Percentiles rank a stretch among this genome's conserved stretches.
Evolutionary conservation across 1,140 invertebrate species (phyloP).

Genomic region (Mesaphorura yosii): DNA sequence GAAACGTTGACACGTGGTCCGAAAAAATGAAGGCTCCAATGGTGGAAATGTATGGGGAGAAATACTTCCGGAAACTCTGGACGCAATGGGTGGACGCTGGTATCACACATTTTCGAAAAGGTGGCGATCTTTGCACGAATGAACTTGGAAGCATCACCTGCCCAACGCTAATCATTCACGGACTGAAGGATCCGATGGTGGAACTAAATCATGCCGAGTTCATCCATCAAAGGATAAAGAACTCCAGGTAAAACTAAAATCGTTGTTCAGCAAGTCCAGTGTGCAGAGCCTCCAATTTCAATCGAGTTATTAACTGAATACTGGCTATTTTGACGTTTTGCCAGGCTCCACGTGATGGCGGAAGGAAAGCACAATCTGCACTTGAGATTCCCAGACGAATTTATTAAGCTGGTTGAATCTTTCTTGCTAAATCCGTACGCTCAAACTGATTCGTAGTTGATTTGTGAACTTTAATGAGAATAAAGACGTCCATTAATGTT

Average conservation of each 20-base stretch:
- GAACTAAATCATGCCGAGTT: slow-evolving; percentile 55
- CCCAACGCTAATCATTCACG: slow-evolving; percentile 68
- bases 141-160: slow-evolving; percentile 51
- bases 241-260: slow-evolving; percentile 44
- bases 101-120: slow-evolving; percentile 42
- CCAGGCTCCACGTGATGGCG: slow-evolving; percentile 53
- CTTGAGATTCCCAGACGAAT: slow-evolving; percentile 61
- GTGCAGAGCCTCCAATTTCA: no score
- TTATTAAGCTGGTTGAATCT: slow-evolving; percentile 59
- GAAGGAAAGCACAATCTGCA: slow-evolving; percentile 79
- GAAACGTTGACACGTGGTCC: slow-evolving; percentile 67
- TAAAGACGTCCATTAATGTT: not conserved
- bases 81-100: slow-evolving; percentile 58
- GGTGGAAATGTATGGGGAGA: slow-evolving; percentile 59
- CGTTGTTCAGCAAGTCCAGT: no score
- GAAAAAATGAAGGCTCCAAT: slow-evolving; percentile 59
- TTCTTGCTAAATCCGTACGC: slow-evolving; percentile 46
- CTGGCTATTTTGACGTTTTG: slow-evolving; percentile 32
- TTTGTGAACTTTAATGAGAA: not conserved
- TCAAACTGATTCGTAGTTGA: not conserved
- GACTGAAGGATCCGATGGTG: slow-evolving; percentile 67
- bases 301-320: not conserved
- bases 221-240: slow-evolving; percentile 52
- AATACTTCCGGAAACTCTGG: slow-evolving; percentile 58
- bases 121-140: slow-evolving; percentile 60